These are phyloP conservation scores for Lanistes nyassanus DNA, from an alignment of 1,140 invertebrate genomes.

Conservation along the genomic window DNA sequence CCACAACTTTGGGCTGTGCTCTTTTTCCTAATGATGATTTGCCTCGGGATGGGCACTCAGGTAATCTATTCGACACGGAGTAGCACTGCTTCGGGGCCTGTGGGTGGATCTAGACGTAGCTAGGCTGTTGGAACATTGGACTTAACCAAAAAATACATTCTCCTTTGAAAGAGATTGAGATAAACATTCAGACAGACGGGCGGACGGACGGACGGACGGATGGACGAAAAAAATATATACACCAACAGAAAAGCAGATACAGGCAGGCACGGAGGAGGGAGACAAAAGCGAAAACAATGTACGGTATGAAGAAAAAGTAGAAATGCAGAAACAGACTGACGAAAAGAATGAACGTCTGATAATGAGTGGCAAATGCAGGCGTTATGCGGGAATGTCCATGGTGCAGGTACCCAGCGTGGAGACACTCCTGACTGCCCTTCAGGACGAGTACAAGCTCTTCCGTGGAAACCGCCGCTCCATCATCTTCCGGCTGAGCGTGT, in stretches of 20 bases:
- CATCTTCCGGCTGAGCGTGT: conserved; percentile 67
- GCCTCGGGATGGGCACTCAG: conserved; percentile 78
- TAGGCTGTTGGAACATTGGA: background rate
- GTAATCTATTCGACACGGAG: conserved; percentile 67
- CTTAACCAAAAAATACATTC: background rate
- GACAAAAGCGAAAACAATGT: background rate
- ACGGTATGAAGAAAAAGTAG: background rate
- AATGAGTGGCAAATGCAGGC: no score
- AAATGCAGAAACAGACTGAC: no score
- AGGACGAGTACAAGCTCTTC: conserved; percentile 42
- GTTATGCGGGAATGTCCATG: no score
- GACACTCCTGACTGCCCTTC: conserved; percentile 40
- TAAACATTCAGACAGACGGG: no score
- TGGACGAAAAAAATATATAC: no score
- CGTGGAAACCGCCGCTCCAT: conserved; percentile 29
- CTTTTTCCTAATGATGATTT: conserved; percentile 92
- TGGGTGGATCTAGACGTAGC: background rate
- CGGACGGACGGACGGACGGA: no score
- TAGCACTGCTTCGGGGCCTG: no score
- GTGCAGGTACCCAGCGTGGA: conserved; percentile 44
- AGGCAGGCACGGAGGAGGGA: no score
- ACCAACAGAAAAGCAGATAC: no score
- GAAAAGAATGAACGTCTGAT: no score
- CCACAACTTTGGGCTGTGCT: conserved; percentile 84
- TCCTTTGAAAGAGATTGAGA: no score